Percentiles rank a stretch among this genome's conserved stretches.
Evolutionary conservation across 2,888 invertebrate species (phyloP).

Genomic region (Scelioninae gen. 2): DNA sequence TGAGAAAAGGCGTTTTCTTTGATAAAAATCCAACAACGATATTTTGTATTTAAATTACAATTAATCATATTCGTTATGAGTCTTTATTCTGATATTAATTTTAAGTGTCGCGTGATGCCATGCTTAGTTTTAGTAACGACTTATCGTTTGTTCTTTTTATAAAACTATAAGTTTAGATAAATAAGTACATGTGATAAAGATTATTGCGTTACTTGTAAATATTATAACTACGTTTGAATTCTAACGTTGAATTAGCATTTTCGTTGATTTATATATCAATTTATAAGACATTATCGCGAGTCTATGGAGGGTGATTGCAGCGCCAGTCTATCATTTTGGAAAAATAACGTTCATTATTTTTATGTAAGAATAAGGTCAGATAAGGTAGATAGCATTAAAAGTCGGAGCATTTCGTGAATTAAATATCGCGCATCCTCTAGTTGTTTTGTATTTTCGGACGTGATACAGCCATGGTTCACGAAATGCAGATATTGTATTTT

Average conservation of each 20-base stretch:
- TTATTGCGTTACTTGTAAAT: conserved; percentile 8
- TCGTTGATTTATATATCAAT: conserved; percentile 4
- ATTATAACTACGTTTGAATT: background rate
- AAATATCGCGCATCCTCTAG: conserved; percentile 19
- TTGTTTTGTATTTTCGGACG: conserved; percentile 33
- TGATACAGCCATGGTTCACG: conserved; percentile 39
- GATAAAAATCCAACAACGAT: conserved; percentile 27
- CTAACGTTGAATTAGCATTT: background rate
- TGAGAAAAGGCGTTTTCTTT: no score
- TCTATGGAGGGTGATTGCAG: background rate
- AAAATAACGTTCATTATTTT: conserved; percentile 24
- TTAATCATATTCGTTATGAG: conserved; percentile 5
- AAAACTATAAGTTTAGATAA: background rate
- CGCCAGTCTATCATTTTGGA: background rate
- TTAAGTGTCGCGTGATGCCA: conserved; percentile 9
- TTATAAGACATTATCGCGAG: conserved; percentile 14
- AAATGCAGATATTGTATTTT: conserved; percentile 33
- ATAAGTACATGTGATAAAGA: background rate
- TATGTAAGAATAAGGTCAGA: conserved; percentile 12
- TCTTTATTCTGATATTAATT: conserved; percentile 6
- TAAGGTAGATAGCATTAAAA: conserved; percentile 17
- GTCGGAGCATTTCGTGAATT: conserved; percentile 42
- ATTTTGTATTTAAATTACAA: conserved; percentile 9
- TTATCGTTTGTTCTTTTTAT: background rate
- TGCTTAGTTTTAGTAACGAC: background rate